phyloP scores from a whole-genome alignment of 1,140 invertebrate genomes.

The Atta cephalotes region DNA sequence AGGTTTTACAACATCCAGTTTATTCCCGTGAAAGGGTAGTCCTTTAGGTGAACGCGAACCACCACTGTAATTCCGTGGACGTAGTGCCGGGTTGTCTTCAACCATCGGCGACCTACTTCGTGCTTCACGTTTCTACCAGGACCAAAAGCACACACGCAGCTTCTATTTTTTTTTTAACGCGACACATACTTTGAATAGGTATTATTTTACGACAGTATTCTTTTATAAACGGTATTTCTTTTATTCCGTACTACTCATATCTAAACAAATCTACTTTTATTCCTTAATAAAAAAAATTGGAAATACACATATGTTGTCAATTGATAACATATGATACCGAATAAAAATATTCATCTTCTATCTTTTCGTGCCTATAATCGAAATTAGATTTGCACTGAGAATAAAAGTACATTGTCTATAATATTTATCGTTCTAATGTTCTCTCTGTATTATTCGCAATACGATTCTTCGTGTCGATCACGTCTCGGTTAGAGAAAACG shows the following conservation, averaged over 20 bases:
- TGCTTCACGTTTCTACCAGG: constrained; percentile 34
- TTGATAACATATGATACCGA: neutral
- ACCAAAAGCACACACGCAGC: constrained; percentile 7
- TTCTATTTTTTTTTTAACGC: neutral
- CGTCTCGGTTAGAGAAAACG: neutral
- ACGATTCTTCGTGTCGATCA: constrained; percentile 18
- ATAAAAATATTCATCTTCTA: neutral
- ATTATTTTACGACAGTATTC: neutral
- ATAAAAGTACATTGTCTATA: neutral
- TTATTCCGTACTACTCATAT: neutral
- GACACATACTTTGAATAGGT: constrained; percentile 15
- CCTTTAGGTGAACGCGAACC: constrained; percentile 56
- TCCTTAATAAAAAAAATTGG: neutral
- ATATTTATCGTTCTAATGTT: neutral
- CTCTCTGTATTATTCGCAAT: constrained; percentile 3
- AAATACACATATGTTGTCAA: neutral
- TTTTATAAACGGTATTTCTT: neutral
- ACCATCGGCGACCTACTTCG: constrained; percentile 67
- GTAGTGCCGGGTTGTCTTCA: constrained; percentile 54
- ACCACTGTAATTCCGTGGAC: constrained; percentile 54
- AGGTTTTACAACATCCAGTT: constrained; percentile 69
- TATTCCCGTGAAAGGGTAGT: constrained; percentile 56
- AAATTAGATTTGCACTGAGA: neutral
- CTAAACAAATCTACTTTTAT: neutral
- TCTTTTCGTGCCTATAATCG: neutral